Conservation (phyloP, 2,797 vertebrate species). For the Characodon lateralis region DNA sequence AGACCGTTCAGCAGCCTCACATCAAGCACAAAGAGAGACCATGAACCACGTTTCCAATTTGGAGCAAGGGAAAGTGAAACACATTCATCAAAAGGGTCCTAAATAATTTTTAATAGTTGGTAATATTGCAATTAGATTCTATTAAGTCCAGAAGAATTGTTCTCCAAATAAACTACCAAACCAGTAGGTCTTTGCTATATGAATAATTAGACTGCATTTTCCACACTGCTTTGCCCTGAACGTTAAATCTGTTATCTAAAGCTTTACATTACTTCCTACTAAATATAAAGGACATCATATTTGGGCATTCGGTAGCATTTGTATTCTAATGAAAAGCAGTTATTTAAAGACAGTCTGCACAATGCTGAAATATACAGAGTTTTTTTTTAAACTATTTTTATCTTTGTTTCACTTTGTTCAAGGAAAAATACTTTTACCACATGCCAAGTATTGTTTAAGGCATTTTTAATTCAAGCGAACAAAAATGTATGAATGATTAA, state of each 20-base stretch:
- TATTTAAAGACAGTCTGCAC: too few relatives aligned
- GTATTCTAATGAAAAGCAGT: too few relatives aligned
- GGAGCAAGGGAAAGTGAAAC: too few relatives aligned
- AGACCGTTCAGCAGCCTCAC: too few relatives aligned
- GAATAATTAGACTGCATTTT: too few relatives aligned
- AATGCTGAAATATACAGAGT: neutral
- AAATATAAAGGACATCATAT: neutral
- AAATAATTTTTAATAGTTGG: neutral
- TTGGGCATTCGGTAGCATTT: neutral
- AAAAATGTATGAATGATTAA: neutral
- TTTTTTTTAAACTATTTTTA: neutral
- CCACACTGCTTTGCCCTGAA: too few relatives aligned
- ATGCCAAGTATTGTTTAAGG: neutral
- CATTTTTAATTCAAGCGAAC: neutral
- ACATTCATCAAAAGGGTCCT: neutral
- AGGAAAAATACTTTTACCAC: neutral
- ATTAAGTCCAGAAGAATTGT: neutral
- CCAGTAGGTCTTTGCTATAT: neutral
- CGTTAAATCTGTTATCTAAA: neutral
- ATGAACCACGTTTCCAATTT: neutral
- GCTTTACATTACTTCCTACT: neutral
- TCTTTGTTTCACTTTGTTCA: neutral
- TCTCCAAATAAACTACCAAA: neutral
- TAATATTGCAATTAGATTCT: neutral
- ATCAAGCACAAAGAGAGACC: too few relatives aligned